These are phyloP conservation scores for Isotomurus palustris DNA, from an alignment of 2,888 invertebrate species.

Conservation along the genomic window DNA sequence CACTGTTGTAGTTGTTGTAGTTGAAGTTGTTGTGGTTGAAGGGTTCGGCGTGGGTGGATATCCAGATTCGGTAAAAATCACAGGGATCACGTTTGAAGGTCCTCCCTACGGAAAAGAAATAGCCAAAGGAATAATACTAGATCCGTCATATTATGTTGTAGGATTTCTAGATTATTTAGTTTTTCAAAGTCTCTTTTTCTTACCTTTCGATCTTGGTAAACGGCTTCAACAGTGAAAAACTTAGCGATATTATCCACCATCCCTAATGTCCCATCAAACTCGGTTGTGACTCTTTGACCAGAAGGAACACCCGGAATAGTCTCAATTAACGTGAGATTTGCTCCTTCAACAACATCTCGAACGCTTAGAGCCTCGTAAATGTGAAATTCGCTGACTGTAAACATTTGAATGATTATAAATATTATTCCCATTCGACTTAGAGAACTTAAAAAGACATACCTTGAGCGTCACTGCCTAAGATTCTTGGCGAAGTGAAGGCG, in stretches of 20 bases:
- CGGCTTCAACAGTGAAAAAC: slow-evolving; percentile 33
- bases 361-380: slow-evolving; percentile 30
- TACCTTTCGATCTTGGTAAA: slow-evolving; percentile 24
- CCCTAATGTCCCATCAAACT: background rate
- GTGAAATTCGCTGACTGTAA: slow-evolving; percentile 21
- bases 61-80: background rate
- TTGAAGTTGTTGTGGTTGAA: slow-evolving; percentile 1
- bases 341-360: slow-evolving; percentile 26
- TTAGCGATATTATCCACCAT: slow-evolving; percentile 4
- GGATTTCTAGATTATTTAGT: too few relatives aligned
- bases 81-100: slow-evolving; percentile 36
- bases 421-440: background rate
- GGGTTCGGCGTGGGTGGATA: background rate
- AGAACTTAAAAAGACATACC: slow-evolving; percentile 13
- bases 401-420: background rate
- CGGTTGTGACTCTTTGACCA: slow-evolving; percentile 15
- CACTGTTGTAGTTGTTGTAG: background rate
- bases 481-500: slow-evolving; percentile 30
- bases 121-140: too few relatives aligned
- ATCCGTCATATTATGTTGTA: too few relatives aligned
- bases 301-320: slow-evolving; percentile 17
- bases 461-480: slow-evolving; percentile 24
- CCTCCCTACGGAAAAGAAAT: too few relatives aligned
- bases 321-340: slow-evolving; percentile 12
- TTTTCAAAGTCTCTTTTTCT: too few relatives aligned